A percentile compares a stretch with the other conserved stretches of the same genome.
phyloP scores from a whole-genome alignment of 2,113 vertebrate species.

The Festucalex cinctus region DNA sequence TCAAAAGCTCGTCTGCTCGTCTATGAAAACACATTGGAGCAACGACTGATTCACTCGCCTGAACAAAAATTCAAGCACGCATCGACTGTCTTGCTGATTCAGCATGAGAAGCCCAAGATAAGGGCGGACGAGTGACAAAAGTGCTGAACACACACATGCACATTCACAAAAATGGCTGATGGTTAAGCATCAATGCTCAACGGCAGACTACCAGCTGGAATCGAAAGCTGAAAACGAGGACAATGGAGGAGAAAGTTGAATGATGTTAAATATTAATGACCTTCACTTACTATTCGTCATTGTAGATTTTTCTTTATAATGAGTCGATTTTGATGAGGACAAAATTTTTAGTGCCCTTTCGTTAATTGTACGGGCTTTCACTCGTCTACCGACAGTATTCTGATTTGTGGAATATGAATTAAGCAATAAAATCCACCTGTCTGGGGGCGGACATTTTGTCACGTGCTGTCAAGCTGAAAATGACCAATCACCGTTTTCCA shows the following conservation, averaged over 20 bases:
- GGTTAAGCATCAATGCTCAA: slow-evolving; percentile 1
- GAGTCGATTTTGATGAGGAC: neutral
- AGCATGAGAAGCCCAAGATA: slow-evolving; percentile 10
- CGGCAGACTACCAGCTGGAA: neutral
- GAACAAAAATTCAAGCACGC: slow-evolving; percentile 11
- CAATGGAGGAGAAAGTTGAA: neutral
- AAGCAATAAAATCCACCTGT: too few relatives aligned
- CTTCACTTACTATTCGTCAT: neutral
- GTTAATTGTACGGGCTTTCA: too few relatives aligned
- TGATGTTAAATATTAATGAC: neutral
- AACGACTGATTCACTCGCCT: slow-evolving; percentile 16
- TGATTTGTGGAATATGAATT: too few relatives aligned
- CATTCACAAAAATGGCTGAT: neutral
- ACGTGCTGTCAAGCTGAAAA: too few relatives aligned
- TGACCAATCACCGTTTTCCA: too few relatives aligned
- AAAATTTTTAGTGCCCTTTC: neutral
- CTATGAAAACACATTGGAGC: slow-evolving; percentile 6
- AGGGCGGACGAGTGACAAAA: slow-evolving; percentile 15
- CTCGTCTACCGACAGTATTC: too few relatives aligned
- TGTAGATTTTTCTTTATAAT: neutral
- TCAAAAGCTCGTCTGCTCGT: neutral
- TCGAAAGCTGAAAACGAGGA: neutral
- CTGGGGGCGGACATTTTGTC: too few relatives aligned
- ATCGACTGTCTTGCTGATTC: slow-evolving; percentile 13
- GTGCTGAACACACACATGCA: slow-evolving; percentile 3